A percentile compares a stretch with the other conserved stretches of the same genome.
Conservation (phyloP, 2,888 invertebrate genomes). For the Amiota mariae region DNA sequence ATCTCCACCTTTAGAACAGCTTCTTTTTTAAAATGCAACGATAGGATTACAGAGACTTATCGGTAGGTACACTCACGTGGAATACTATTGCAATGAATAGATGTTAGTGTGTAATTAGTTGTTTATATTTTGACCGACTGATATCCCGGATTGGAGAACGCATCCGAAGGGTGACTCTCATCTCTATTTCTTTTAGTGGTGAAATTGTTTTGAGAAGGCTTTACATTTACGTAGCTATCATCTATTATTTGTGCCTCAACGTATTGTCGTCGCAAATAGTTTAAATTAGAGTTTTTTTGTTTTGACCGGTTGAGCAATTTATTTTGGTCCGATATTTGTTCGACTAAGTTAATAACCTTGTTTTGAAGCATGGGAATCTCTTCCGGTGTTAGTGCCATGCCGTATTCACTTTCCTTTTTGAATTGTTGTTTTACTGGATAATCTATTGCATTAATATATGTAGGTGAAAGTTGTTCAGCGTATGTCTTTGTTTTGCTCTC, state of each 20-base stretch:
- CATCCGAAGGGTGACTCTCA: slow-evolving; percentile 60
- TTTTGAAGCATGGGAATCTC: slow-evolving; percentile 73
- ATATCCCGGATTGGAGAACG: slow-evolving; percentile 73
- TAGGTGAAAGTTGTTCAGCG: slow-evolving; percentile 69
- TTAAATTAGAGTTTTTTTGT: slow-evolving; percentile 56
- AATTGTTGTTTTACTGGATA: slow-evolving; percentile 63
- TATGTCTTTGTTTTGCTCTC: too few species aligned
- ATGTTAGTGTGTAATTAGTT: too few species aligned
- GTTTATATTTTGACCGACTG: slow-evolving; percentile 61
- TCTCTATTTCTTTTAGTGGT: slow-evolving; percentile 46
- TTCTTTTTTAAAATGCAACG: too few species aligned
- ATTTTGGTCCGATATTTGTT: slow-evolving; percentile 60
- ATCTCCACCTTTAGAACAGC: too few species aligned
- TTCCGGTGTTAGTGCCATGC: slow-evolving; percentile 68
- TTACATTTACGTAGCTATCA: slow-evolving; percentile 72
- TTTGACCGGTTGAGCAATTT: slow-evolving; percentile 58
- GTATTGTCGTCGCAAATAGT: slow-evolving; percentile 64
- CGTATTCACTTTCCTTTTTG: slow-evolving; percentile 60
- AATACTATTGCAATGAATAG: too few species aligned
- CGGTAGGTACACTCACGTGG: too few species aligned
- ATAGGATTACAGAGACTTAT: too few species aligned
- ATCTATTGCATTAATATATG: slow-evolving; percentile 71
- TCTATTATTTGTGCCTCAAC: slow-evolving; percentile 65
- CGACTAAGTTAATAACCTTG: slow-evolving; percentile 53
- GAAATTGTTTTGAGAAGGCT: slow-evolving; percentile 63